Evolutionary conservation across 1,140 invertebrate genomes (phyloP).

Genomic region (Drosophila bocqueti): DNA sequence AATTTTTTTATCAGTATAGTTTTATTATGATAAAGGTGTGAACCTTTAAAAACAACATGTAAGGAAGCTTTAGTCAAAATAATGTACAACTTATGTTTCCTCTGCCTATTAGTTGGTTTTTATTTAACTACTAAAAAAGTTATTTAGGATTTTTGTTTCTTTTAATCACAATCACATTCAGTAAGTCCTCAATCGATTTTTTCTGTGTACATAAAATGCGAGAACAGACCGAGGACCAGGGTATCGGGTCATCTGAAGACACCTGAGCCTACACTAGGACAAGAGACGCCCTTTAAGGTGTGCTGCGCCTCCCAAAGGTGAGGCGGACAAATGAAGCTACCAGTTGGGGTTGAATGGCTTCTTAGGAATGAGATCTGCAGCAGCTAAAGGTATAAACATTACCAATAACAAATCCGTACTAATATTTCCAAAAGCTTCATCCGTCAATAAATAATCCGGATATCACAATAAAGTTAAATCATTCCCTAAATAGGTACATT

Average conservation of each 20-base stretch:
- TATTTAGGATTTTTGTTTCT: too few species aligned
- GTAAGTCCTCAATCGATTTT: not conserved
- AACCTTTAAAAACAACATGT: too few species aligned
- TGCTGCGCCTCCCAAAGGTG: conserved; percentile 6
- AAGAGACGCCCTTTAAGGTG: not conserved
- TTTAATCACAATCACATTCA: too few species aligned
- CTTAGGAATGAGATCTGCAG: conserved; percentile 5
- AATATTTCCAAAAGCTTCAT: not conserved
- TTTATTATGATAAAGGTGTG: too few species aligned
- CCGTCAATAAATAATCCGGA: too few species aligned
- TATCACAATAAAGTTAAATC: too few species aligned
- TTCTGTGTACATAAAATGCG: not conserved
- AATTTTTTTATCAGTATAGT: too few species aligned
- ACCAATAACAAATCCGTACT: conserved; percentile 9
- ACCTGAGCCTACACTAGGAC: not conserved
- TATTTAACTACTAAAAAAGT: too few species aligned
- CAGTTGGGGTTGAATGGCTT: not conserved
- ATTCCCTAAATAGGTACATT: not conserved
- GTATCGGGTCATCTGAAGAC: not conserved
- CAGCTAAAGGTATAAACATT: conserved; percentile 46
- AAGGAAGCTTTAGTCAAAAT: too few species aligned
- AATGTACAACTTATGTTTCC: too few species aligned
- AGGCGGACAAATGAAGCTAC: conserved; percentile 34
- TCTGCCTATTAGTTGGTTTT: too few species aligned
- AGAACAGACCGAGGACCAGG: not conserved